Evolutionary conservation across 2,888 invertebrate genomes (phyloP).

Genomic region (Sminthurinus aureus): DNA sequence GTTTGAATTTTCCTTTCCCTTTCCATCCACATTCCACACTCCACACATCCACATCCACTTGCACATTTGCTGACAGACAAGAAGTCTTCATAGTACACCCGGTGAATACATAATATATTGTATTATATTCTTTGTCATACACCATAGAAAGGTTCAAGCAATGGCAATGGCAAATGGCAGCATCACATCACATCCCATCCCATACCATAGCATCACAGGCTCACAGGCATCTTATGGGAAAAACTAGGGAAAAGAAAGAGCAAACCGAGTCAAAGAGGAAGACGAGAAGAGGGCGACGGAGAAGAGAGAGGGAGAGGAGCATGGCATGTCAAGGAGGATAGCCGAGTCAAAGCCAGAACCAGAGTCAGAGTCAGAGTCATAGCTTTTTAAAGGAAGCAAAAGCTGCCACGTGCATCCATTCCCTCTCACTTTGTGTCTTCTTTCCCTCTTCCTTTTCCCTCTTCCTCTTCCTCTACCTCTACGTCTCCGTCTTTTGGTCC

Average conservation of each 20-base stretch:
- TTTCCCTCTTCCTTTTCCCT: background rate
- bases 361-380: background rate
- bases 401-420: slow-evolving; percentile 30
- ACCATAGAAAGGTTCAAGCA: too few relatives aligned
- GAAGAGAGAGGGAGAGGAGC: background rate
- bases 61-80: slow-evolving; percentile 22
- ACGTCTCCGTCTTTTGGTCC: too few relatives aligned
- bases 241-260: background rate
- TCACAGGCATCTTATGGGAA: background rate
- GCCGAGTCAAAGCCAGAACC: background rate
- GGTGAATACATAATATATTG: slow-evolving; percentile 24
- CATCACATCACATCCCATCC: too few relatives aligned
- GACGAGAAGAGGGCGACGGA: background rate
- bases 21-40: background rate
- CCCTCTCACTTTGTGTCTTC: background rate
- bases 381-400: slow-evolving; percentile 8
- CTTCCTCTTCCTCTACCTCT: too few relatives aligned
- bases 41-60: background rate
- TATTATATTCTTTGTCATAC: background rate
- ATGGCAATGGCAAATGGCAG: background rate
- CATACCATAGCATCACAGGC: too few relatives aligned
- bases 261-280: background rate
- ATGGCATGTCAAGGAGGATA: background rate
- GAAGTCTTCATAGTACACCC: slow-evolving; percentile 19
- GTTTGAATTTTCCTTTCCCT: too few relatives aligned